Evolutionary conservation across 2,797 vertebrate species (phyloP).

Genomic region (Momotus momota): DNA sequence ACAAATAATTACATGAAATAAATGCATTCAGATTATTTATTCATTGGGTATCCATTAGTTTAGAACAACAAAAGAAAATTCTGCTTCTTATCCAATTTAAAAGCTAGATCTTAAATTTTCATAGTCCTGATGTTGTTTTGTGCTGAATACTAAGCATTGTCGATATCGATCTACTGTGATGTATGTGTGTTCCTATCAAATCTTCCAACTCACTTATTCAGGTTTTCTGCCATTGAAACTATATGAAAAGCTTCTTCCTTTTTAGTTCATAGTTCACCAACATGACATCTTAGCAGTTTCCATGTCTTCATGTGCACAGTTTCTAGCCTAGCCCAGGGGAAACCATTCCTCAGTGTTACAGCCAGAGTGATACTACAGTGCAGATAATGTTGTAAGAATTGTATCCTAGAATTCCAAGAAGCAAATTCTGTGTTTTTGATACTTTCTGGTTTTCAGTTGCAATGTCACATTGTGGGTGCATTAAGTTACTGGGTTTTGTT

Average conservation of each 20-base stretch:
- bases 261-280: neutral
- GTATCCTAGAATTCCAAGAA: neutral
- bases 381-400: slow-evolving; percentile 6
- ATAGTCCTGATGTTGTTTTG: neutral
- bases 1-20: neutral
- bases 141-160: neutral
- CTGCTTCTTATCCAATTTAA: neutral
- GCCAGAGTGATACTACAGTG: neutral
- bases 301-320: neutral
- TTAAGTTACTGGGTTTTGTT: slow-evolving; percentile 42
- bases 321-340: neutral
- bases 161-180: neutral
- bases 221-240: neutral
- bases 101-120: neutral
- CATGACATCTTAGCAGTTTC: neutral
- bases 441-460: slow-evolving; percentile 35
- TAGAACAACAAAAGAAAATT: neutral
- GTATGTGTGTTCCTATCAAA: neutral
- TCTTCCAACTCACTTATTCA: neutral
- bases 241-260: neutral
- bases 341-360: neutral
- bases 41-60: neutral
- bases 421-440: neutral
- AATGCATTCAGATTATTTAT: neutral
- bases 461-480: neutral